A percentile compares a stretch with the other conserved stretches of the same genome.
Evolutionary conservation across 2,888 invertebrate species (phyloP).

Genomic region (Sphaeridia pumilis): DNA sequence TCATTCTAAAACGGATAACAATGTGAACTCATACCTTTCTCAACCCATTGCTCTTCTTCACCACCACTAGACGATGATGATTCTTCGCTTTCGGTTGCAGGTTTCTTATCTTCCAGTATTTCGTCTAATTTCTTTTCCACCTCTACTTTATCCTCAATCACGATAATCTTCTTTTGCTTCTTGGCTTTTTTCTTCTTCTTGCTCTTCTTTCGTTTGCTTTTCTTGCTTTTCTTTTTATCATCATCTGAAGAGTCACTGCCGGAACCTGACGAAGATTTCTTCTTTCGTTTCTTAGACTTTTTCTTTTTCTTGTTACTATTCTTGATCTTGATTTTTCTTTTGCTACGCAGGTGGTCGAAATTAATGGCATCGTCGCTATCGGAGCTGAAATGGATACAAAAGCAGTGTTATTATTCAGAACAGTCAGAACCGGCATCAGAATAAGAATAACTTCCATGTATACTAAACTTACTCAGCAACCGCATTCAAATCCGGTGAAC

Average conservation of each 20-base stretch:
- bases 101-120: constrained; percentile 18
- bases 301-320: constrained; percentile 17
- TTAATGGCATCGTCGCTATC: constrained; percentile 25
- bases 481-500: constrained; percentile 19
- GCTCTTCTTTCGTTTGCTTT: constrained; percentile 16
- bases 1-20: background rate
- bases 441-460: too few species aligned
- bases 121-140: constrained; percentile 24
- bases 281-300: constrained; percentile 17
- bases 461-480: constrained; percentile 27
- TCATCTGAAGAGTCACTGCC: constrained; percentile 16
- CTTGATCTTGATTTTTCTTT: constrained; percentile 8
- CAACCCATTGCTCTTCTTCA: constrained; percentile 30
- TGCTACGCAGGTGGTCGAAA: constrained; percentile 11
- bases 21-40: constrained; percentile 22
- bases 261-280: constrained; percentile 5
- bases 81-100: constrained; percentile 3
- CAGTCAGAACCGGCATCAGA: too few species aligned
- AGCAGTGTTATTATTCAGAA: too few species aligned
- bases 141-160: constrained; percentile 16
- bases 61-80: background rate
- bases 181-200: constrained; percentile 22
- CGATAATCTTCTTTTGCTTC: constrained; percentile 24
- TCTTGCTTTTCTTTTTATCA: constrained; percentile 7
- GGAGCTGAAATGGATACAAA: constrained; percentile 19